Conservation (phyloP, 1,140 invertebrate genomes). For the Caenorhabditis remanei region DNA sequence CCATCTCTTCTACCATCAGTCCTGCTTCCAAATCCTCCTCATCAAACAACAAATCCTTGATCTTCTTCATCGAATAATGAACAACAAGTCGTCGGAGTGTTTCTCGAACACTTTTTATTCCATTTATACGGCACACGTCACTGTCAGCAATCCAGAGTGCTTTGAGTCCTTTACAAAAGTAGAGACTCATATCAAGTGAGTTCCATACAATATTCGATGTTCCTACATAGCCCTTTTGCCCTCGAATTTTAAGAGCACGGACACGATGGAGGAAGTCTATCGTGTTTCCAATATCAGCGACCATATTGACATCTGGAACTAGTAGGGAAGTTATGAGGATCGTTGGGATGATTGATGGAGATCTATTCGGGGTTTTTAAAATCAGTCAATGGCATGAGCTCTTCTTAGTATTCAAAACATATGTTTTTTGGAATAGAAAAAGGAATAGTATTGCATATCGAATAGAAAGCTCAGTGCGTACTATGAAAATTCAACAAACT, state of each 20-base stretch:
- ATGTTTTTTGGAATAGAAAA: too few relatives aligned
- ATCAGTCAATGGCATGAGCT: too few relatives aligned
- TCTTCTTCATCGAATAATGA: constrained; percentile 66
- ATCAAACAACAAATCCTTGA: constrained; percentile 71
- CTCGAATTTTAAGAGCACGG: constrained; percentile 82
- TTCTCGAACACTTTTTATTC: constrained; percentile 59
- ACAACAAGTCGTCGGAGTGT: constrained; percentile 61
- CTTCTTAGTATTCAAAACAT: too few relatives aligned
- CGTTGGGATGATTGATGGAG: neutral
- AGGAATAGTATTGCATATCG: too few relatives aligned
- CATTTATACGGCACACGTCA: constrained; percentile 62
- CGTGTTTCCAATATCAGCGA: constrained; percentile 62
- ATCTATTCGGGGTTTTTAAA: neutral
- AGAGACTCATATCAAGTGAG: constrained; percentile 85
- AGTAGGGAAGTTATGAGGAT: neutral
- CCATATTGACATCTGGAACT: constrained; percentile 57
- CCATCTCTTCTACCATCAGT: constrained; percentile 69
- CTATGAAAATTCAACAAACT: too few relatives aligned
- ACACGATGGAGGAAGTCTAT: constrained; percentile 64
- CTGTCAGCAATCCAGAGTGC: constrained; percentile 68
- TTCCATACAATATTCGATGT: constrained; percentile 91
- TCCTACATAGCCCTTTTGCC: constrained; percentile 80
- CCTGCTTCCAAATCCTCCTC: constrained; percentile 77
- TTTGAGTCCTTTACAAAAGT: constrained; percentile 65
- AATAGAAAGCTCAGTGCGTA: too few relatives aligned